Evolutionary conservation across 2,888 invertebrate genomes (phyloP), one percentile per base, ranked within the genome.

Genomic region (Ornithoptera alexandrae): DNA sequence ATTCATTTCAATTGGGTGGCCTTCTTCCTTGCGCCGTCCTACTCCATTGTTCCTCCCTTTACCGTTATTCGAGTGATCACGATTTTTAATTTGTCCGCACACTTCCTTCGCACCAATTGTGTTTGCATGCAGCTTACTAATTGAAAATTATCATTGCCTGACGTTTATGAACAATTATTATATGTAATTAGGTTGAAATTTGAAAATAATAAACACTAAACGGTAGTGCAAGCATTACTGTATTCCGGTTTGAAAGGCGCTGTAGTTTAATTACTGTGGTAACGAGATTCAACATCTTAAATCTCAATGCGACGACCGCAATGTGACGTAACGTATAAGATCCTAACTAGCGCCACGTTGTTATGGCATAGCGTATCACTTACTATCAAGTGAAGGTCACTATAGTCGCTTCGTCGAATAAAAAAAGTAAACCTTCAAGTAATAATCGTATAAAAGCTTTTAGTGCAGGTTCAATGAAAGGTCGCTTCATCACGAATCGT

Each of bases 1-100:
- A 68, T 50, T 68, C 36, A 46, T 58, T 57, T 67, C 50, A 68
- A 68, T 68, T 68, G 36, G 46, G 58, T 39, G 10, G n/a, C 58
- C 15, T 15, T 12, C 17, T 50, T 50, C 50, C 50, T 50, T 50
- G 50, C 50, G 17, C 17, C 5, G 30, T 18, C 17, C 62, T 30
- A 57, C 42, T 22, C 24, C 62, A 62, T 67, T 68, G 62, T 68
- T 68, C 58, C 42, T 24, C 53, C 30, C 20, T 59, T 63, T 50
- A 59, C 60, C 22, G 60, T 60, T 60, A 36, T 15, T 30, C 42
- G 24, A 42, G 17, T 62, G 18, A 62, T n/a, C 30, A 15, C 62
- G n/a, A 22, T 17, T 20, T 24, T 58, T 65, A 62, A 50, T 63
- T 62, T 30, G 56, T 62, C 39, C 56, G 62, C 24, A n/a, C 22